phyloP scores from a whole-genome alignment of 2,888 invertebrate genomes.

The Tachystola acroxantha region DNA sequence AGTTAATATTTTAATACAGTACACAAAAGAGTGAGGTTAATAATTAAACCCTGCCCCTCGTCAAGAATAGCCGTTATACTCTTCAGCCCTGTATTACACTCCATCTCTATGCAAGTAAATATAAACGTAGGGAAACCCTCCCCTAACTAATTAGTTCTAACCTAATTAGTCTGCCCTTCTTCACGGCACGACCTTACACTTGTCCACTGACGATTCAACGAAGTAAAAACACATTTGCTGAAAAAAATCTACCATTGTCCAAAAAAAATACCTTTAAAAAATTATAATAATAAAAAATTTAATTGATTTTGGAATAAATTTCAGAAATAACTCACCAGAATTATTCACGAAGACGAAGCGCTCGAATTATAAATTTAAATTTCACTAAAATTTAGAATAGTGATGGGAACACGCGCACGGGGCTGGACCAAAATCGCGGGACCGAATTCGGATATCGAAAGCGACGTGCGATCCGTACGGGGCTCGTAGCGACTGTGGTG shows the following conservation, averaged over 20 bases:
- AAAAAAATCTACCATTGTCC: background rate
- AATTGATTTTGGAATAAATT: too few species aligned
- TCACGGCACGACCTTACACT: slow-evolving; percentile 12
- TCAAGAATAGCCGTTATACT: slow-evolving; percentile 13
- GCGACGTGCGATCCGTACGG: slow-evolving; percentile 40
- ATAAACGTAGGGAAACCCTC: slow-evolving; percentile 41
- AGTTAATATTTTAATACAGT: too few species aligned
- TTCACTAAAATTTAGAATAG: slow-evolving; percentile 10
- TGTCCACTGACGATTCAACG: background rate
- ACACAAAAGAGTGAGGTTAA: background rate
- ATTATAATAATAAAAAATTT: too few species aligned
- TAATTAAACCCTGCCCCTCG: slow-evolving; percentile 4
- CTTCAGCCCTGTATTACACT: slow-evolving; percentile 1
- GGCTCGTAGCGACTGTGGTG: slow-evolving; percentile 42
- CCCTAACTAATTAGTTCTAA: slow-evolving; percentile 59
- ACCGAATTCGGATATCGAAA: slow-evolving; percentile 13
- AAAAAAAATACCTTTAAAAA: slow-evolving; percentile 1
- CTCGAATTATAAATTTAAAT: slow-evolving; percentile 9
- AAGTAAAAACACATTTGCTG: slow-evolving; percentile 1
- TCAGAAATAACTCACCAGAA: slow-evolving; percentile 4
- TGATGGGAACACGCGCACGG: slow-evolving; percentile 7
- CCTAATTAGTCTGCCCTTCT: slow-evolving; percentile 54
- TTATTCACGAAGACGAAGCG: background rate
- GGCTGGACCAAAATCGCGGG: background rate
- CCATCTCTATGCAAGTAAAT: slow-evolving; percentile 27